These are phyloP conservation scores for Microplitis demolitor DNA, from an alignment of 1,140 invertebrate genomes.

Conservation along the genomic window DNA sequence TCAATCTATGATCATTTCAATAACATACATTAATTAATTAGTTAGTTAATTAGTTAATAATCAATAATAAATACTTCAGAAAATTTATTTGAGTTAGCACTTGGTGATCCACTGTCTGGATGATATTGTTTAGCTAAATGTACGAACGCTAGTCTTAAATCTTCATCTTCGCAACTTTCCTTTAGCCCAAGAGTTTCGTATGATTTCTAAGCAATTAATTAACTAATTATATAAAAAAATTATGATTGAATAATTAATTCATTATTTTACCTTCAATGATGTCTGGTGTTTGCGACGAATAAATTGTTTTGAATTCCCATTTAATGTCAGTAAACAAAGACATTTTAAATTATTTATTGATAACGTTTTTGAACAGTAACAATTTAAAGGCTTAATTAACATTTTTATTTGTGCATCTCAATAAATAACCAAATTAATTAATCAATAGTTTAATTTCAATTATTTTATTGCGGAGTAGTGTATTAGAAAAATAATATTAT, in stretches of 20 bases:
- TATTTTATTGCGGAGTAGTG: too few species aligned
- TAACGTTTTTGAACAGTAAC: too few species aligned
- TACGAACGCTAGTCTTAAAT: constrained; percentile 74
- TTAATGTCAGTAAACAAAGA: neutral
- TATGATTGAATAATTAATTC: too few species aligned
- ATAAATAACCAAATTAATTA: too few species aligned
- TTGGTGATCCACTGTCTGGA: constrained; percentile 74
- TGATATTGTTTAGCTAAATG: constrained; percentile 79
- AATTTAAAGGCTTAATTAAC: too few species aligned
- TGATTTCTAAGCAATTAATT: constrained; percentile 62
- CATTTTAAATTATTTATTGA: neutral
- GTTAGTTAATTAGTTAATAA: neutral
- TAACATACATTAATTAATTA: neutral
- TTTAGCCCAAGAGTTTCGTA: constrained; percentile 70
- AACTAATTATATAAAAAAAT: too few species aligned
- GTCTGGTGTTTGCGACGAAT: too few species aligned
- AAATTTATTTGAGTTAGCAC: constrained; percentile 75
- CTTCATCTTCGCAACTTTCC: constrained; percentile 72
- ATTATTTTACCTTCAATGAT: too few species aligned
- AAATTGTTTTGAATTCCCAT: too few species aligned
- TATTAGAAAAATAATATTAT: too few species aligned
- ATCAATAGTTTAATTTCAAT: too few species aligned
- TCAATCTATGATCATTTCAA: constrained; percentile 55
- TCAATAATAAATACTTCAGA: constrained; percentile 61
- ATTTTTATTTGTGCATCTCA: too few species aligned